Percentiles rank a stretch among this genome's conserved stretches.
Conservation (phyloP, 2,797 vertebrate genomes). For the Sebastes reedi region DNA sequence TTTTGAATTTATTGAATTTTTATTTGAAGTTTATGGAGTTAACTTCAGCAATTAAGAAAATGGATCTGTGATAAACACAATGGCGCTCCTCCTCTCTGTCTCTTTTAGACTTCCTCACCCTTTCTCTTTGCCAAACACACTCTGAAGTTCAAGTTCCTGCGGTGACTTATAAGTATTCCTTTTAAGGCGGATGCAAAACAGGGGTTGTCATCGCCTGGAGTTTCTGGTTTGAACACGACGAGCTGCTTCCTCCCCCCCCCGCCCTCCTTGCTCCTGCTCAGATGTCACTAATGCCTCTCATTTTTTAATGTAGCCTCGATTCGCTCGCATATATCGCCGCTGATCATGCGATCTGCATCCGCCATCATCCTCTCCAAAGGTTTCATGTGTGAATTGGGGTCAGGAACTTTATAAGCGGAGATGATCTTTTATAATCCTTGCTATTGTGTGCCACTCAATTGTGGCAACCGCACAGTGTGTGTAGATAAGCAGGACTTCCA, state of each 20-base stretch:
- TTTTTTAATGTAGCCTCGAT: slow-evolving; percentile 41
- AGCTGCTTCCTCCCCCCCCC: background rate
- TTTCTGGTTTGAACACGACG: slow-evolving; percentile 16
- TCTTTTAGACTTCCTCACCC: background rate
- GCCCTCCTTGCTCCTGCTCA: background rate
- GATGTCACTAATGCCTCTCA: slow-evolving; percentile 48
- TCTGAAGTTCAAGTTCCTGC: slow-evolving; percentile 36
- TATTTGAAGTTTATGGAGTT: slow-evolving; percentile 51
- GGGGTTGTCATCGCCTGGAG: slow-evolving; percentile 53
- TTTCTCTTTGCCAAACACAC: slow-evolving; percentile 37
- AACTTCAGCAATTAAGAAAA: slow-evolving; percentile 62
- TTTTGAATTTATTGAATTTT: slow-evolving; percentile 44
- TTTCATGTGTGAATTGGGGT: slow-evolving; percentile 65
- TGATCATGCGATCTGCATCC: slow-evolving; percentile 30
- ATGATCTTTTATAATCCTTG: slow-evolving; percentile 65
- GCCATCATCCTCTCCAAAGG: slow-evolving; percentile 28
- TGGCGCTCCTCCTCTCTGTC: background rate
- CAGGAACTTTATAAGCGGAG: slow-evolving; percentile 65
- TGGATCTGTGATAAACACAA: slow-evolving; percentile 54
- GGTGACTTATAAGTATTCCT: slow-evolving; percentile 41
- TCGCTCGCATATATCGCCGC: slow-evolving; percentile 17
- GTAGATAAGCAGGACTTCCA: slow-evolving; percentile 36
- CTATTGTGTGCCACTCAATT: slow-evolving; percentile 51
- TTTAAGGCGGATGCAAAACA: slow-evolving; percentile 44
- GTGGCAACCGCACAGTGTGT: slow-evolving; percentile 7